Evolutionary conservation across 2,888 invertebrate genomes (phyloP), one percentile per base, ranked within the genome.

Genomic region (Fissipunctia ypsillon): DNA sequence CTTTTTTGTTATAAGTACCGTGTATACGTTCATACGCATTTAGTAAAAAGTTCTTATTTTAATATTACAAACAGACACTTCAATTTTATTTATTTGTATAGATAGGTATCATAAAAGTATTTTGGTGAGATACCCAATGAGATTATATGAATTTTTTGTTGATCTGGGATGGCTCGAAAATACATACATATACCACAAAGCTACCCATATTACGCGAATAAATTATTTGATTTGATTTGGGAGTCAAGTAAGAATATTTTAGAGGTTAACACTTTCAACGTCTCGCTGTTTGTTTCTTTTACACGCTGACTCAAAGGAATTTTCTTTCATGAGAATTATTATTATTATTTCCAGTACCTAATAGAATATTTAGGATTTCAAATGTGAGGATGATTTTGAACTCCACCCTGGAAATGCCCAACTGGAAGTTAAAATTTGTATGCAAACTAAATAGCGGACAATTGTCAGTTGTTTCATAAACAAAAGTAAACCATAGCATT

Each of bases 41-140:
- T n/a, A n/a, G n/a, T n/a, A n/a, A n/a, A n/a, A n/a, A n/a, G n/a
- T n/a, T n/a, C n/a, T n/a, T n/a, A n/a, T n/a, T n/a, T n/a, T n/a
- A n/a, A n/a, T n/a, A n/a, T n/a, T n/a, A n/a, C n/a, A n/a, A n/a
- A n/a, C n/a, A n/a, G n/a, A n/a, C n/a, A n/a, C n/a, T n/a, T n/a
- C n/a, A n/a, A n/a, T n/a, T n/a, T n/a, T n/a, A n/a, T 19, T 31
- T n/a, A n/a, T n/a, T n/a, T n/a, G n/a, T n/a, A n/a, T n/a, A n/a
- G n/a, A 7, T 57, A 35, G 35, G 35, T 48, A 57, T 56, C 61
- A 68, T 72, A 69, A 66, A 78, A 82, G 52, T 70, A 54, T 48
- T 73, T 57, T 63, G n/a, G 25, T 60, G 41, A 56, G 19, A 61
- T 57, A 59, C 6, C 1, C 14, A n/a, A n/a, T n/a, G n/a, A n/a